Base-by-base conservation (phyloP, 2,797 vertebrate species). In the Hemitrygon akajei region DNA sequence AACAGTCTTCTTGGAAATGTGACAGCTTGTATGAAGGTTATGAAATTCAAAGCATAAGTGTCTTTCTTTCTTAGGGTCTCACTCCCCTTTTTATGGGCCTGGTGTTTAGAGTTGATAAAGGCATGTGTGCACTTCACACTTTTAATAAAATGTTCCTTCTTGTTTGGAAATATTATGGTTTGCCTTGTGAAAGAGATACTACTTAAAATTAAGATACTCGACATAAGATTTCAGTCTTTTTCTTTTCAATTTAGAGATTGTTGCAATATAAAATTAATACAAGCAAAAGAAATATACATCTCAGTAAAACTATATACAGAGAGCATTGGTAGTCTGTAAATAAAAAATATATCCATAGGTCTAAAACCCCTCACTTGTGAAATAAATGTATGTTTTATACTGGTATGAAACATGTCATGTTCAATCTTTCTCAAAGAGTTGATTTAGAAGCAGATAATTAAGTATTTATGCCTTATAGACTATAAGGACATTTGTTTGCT, bases 371-470 rank as follows among this genome's bases (percentile, higher is more conserved):
- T 30, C 34, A 93, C 91, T 76, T 27, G 47, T 73, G 91, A 92
- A 75, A 92, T 75, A 56, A 75, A 92, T 40, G 69, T 93, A 75
- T 71, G 47, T 93, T 93, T 76, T 76, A 75, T 76, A 58, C 37
- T 47, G 30, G 71, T 75, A 93, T 76, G 37, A 93, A 93, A 93
- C 75, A 93, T 93, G 91, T 93, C 91, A 93, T 93, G 71, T 56
- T 76, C 91, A 93, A 76, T 93, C 63, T 71, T 75, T 40, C 91
- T 56, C 76, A 71, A 93, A 93, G 71, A 93, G 91, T 75, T 93
- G 71, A 93, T 93, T 93, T 93, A 93, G 91, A 93, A 76, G 91
- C 76, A 93, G 71, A 93, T 93, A 93, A 93, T 93, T 93, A 93
- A 93, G 91, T 93, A 93, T 93, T 93, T 76, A 93, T 93, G 91